These are phyloP conservation scores for Holothuria scabra DNA, from an alignment of 53 echinoderm and acorn worm genomes.

Conservation along the genomic window DNA sequence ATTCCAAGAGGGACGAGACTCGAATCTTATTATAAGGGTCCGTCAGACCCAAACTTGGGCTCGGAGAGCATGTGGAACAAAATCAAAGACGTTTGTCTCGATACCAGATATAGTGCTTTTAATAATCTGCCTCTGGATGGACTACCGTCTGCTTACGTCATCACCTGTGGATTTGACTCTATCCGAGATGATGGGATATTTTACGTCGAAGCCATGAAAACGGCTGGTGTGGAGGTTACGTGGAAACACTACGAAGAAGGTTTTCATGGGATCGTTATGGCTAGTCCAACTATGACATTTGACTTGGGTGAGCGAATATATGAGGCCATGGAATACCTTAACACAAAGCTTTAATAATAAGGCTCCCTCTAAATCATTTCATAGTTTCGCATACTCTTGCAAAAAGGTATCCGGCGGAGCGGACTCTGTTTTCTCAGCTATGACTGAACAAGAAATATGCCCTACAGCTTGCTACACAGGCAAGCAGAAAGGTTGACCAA, in stretches of 20 bases:
- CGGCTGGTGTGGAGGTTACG: conserved; percentile 29
- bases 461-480: no score
- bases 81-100: background rate
- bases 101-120: conserved; percentile 17
- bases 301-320: background rate
- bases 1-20: background rate
- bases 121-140: background rate
- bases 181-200: conserved; percentile 35
- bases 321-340: conserved; percentile 12
- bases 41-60: conserved; percentile 10
- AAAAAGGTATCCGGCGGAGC: no score
- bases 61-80: background rate
- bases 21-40: conserved; percentile 13
- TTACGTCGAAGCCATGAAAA: background rate
- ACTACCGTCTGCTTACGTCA: conserved; percentile 21
- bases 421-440: no score
- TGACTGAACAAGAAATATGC: no score
- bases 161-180: conserved; percentile 30
- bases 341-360: background rate
- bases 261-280: conserved; percentile 32
- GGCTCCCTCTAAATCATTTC: no score
- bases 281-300: conserved; percentile 19
- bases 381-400: no score
- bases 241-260: conserved; percentile 39
- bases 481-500: no score